phyloP scores from a whole-genome alignment of 2,113 vertebrate genomes.

The Penelope pileata region DNA sequence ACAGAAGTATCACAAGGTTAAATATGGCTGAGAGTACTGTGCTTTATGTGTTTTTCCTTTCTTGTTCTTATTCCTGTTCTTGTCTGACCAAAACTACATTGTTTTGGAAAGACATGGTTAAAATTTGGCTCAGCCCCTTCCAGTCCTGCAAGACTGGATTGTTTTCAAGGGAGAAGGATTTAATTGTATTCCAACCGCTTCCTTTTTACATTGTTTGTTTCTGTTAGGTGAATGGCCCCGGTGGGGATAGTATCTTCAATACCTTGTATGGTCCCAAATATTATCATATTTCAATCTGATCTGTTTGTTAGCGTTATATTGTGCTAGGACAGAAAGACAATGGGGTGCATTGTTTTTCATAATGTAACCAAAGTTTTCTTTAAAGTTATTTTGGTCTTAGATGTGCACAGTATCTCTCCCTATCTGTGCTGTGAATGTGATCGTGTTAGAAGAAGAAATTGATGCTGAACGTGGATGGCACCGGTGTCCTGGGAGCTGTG shows the following conservation, averaged over 20 bases:
- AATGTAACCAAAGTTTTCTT: background rate
- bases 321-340: constrained; percentile 6
- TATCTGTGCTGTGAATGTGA: background rate
- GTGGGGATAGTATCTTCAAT: constrained; percentile 48
- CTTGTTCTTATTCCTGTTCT: background rate
- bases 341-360: background rate
- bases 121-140: constrained; percentile 27
- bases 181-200: constrained; percentile 44
- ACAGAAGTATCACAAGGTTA: background rate
- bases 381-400: constrained; percentile 2
- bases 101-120: constrained; percentile 17
- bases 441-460: background rate
- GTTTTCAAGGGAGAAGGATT: background rate
- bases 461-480: background rate
- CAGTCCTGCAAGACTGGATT: background rate
- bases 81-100: background rate
- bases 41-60: background rate
- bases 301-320: background rate
- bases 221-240: background rate
- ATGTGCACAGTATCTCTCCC: background rate
- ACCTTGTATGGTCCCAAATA: background rate
- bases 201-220: constrained; percentile 63
- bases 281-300: background rate
- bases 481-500: background rate
- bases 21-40: background rate